These are phyloP conservation scores for Lepilemur septentrionalis DNA, from an alignment of 2,797 vertebrate genomes.

Conservation along the genomic window DNA sequence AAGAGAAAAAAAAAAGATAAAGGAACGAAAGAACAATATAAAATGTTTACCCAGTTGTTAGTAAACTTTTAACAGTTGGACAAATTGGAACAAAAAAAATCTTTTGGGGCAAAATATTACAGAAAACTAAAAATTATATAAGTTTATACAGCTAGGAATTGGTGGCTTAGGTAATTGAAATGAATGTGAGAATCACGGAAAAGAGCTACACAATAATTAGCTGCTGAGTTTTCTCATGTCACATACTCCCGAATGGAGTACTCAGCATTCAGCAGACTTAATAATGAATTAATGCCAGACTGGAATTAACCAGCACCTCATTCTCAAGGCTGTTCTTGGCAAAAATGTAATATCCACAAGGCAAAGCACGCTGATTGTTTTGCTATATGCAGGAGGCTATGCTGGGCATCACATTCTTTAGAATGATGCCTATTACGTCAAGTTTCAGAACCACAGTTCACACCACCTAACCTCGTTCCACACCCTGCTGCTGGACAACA, in stretches of 20 bases:
- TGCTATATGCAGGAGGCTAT: not conserved
- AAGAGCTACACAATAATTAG: constrained; percentile 29
- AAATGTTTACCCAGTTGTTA: not conserved
- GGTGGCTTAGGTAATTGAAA: not conserved
- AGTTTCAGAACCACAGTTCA: not conserved
- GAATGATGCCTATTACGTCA: not conserved
- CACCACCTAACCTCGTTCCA: not conserved
- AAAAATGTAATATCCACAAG: not conserved
- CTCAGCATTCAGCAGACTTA: constrained; percentile 31
- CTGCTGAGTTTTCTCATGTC: not conserved
- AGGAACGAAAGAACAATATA: not conserved
- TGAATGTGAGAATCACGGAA: not conserved
- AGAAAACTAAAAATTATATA: constrained; percentile 32
- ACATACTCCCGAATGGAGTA: not conserved
- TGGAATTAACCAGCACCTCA: constrained; percentile 58
- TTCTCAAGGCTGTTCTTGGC: constrained; percentile 50
- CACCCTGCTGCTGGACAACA: not conserved
- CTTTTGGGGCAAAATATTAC: not conserved
- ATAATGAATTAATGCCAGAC: constrained; percentile 3
- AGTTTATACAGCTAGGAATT: not conserved
- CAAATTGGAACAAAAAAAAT: not conserved
- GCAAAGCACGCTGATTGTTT: not conserved
- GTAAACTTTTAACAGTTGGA: not conserved
- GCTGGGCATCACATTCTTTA: not conserved
- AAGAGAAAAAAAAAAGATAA: not conserved